Evolutionary conservation across 1,140 invertebrate genomes (phyloP), one percentile per base, ranked within the genome.

Genomic region (Agraylea sexmaculata): DNA sequence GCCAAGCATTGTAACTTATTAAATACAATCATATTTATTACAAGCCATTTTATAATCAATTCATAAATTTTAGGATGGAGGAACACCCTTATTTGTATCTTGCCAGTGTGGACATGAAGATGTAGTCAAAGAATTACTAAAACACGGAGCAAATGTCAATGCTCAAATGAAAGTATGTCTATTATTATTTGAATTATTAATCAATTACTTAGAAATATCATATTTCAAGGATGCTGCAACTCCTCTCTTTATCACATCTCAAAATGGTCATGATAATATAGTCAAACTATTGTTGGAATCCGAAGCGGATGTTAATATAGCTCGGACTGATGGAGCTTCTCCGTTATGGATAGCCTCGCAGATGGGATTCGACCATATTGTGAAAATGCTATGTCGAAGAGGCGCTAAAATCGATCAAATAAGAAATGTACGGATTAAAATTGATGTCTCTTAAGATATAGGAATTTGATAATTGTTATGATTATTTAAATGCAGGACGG

Each of bases 301-400:
- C 18, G 79, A 80, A 41, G 85, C 82, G 4, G 64, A 73, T 42
- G 71, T 77, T 21, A 83, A 91, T 56, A 62, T 68, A 1, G 65
- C 73, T 42, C 68, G 86, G 45, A 74, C 71, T 31, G 90, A 94
- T 65, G 78, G 84, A 40, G 86, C 88, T 37, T 85, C 86, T 8
- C 80, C 90, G 21, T 71, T 95, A 27, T 94, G 88, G 87, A 93
- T 95, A 52, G 82, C 88, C 3, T 75, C 86, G 28, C 91, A 95
- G 73, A 90, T 91, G 80, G 89, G 89, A 8, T 85, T 90, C 61
- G 77, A 80, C 57, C 73, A 80, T 51, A 77, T 90, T 28, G 87
- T 87, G 17, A 70, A 77, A 38, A 68, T 80, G 43, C 66, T 95
- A 33, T 64, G 89, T 20, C 75, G 76, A 55, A 71, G 74, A 41